These are phyloP conservation scores for Phenacoccus solenopsis DNA, from an alignment of 1,140 invertebrate genomes.

Conservation along the genomic window DNA sequence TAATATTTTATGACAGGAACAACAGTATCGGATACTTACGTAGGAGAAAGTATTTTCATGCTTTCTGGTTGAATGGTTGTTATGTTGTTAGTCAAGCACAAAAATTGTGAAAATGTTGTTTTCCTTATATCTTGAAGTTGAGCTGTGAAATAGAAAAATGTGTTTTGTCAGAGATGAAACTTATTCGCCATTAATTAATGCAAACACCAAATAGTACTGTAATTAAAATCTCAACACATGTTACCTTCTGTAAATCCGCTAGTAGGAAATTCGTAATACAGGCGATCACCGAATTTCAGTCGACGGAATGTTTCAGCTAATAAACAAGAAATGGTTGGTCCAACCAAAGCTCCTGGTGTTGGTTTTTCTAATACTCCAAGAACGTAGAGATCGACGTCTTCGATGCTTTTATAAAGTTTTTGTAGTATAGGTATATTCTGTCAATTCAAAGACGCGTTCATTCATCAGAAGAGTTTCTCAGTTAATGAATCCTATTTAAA, in stretches of 20 bases:
- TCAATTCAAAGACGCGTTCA: not conserved
- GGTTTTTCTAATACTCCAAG: slow-evolving; percentile 60
- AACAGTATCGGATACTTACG: no score
- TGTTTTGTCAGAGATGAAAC: no score
- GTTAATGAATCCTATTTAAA: no score
- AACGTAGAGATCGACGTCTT: slow-evolving; percentile 70
- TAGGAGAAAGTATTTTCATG: not conserved
- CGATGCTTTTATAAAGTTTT: slow-evolving; percentile 44
- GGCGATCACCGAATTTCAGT: slow-evolving; percentile 60
- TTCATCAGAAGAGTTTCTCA: no score
- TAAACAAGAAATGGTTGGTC: slow-evolving; percentile 73
- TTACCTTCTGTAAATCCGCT: not conserved
- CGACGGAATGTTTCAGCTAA: slow-evolving; percentile 69
- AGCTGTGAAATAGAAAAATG: not conserved
- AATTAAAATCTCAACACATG: not conserved
- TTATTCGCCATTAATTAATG: no score
- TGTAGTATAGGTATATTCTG: slow-evolving; percentile 37
- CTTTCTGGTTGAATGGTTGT: not conserved
- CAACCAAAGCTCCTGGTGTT: slow-evolving; percentile 52
- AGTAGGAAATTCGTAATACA: slow-evolving; percentile 46
- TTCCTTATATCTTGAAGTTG: not conserved
- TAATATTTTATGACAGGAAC: no score
- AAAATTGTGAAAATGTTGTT: not conserved
- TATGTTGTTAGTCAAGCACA: not conserved
- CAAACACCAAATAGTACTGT: no score